Conservation (phyloP, 2,113 vertebrate species). For the Pipa parva region DNA sequence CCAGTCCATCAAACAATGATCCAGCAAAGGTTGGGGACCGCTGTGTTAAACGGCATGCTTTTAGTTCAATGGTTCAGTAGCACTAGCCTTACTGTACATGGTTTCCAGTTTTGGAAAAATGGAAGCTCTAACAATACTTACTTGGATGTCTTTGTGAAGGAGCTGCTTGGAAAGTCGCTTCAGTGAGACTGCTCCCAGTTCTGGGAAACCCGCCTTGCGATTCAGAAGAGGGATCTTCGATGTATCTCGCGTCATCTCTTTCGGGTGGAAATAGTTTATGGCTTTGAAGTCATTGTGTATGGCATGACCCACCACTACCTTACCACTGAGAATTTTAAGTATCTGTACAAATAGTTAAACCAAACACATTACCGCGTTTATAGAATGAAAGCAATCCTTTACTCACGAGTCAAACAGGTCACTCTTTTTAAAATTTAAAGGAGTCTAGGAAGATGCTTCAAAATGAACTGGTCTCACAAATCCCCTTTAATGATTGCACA, state of each 20-base stretch:
- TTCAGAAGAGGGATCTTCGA: constrained; percentile 79
- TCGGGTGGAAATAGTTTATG: constrained; percentile 74
- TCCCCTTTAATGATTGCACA: too few relatives aligned
- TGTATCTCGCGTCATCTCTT: constrained; percentile 74
- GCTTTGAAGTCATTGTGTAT: constrained; percentile 86
- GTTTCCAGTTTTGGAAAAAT: background rate
- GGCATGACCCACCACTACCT: constrained; percentile 83
- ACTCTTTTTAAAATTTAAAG: too few relatives aligned
- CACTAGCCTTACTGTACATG: too few relatives aligned
- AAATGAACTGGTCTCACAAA: too few relatives aligned
- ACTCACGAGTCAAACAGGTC: too few relatives aligned
- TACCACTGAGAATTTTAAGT: constrained; percentile 76
- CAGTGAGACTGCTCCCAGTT: constrained; percentile 60
- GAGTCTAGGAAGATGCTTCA: too few relatives aligned
- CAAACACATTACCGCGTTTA: background rate
- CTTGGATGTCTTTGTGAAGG: constrained; percentile 86
- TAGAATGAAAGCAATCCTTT: background rate
- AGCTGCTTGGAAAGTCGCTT: constrained; percentile 81
- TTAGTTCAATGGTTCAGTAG: too few relatives aligned
- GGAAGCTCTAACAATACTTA: constrained; percentile 43
- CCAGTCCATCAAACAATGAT: too few relatives aligned
- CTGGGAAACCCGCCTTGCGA: constrained; percentile 65
- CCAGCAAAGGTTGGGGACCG: too few relatives aligned
- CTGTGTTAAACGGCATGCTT: too few relatives aligned
- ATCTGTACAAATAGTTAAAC: constrained; percentile 60